Evolutionary conservation across 2,113 vertebrate species (phyloP).

Genomic region (Picathartes gymnocephalus): DNA sequence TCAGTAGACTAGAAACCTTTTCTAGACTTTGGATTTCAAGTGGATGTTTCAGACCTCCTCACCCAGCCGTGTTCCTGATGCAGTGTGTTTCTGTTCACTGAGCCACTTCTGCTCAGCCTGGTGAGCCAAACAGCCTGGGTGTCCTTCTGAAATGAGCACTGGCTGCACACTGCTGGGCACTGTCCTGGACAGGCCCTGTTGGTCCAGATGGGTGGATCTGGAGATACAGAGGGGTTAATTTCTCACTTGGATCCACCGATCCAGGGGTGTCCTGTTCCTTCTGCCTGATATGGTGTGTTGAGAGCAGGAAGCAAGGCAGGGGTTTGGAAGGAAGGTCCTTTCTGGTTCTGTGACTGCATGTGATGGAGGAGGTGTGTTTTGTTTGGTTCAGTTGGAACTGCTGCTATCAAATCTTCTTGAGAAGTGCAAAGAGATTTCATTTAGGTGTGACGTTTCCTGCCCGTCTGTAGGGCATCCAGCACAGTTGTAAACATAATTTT

Average conservation of each 20-base stretch:
- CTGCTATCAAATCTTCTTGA: not conserved
- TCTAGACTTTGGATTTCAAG: not conserved
- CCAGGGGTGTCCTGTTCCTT: not conserved
- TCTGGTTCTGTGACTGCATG: not conserved
- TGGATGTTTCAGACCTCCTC: not conserved
- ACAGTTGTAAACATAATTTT: not conserved
- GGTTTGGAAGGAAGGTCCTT: not conserved
- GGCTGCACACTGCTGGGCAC: not conserved
- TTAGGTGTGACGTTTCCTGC: not conserved
- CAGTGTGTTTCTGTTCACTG: not conserved
- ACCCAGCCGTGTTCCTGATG: not conserved
- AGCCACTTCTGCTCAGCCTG: not conserved
- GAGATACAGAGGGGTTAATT: constrained; percentile 30
- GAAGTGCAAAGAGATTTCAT: not conserved
- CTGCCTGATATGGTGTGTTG: not conserved
- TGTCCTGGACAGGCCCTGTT: not conserved
- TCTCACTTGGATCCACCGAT: not conserved
- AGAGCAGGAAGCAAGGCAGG: not conserved
- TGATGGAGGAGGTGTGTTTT: not conserved
- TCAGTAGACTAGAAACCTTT: not conserved
- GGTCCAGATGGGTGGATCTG: constrained; percentile 16
- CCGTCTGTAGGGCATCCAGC: not conserved
- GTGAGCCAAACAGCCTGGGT: not conserved
- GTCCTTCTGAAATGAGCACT: not conserved
- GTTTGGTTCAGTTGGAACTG: not conserved